These are phyloP conservation scores for Mungos mungo DNA, from an alignment of 2,113 vertebrate genomes.

Conservation along the genomic window DNA sequence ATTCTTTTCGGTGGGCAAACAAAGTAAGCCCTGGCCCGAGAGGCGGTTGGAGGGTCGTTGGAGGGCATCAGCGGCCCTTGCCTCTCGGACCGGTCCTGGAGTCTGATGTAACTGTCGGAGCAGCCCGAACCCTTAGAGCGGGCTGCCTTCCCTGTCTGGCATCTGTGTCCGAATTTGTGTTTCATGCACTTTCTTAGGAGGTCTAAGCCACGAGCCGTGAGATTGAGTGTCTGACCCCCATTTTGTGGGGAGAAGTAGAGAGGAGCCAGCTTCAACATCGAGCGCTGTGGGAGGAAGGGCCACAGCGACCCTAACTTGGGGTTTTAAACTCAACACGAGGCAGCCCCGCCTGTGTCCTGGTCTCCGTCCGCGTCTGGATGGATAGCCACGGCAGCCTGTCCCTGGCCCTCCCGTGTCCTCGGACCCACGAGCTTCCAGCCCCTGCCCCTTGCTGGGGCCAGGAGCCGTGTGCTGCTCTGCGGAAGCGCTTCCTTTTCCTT, in stretches of 20 bases:
- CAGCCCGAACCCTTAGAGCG: neutral
- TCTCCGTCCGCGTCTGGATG: neutral
- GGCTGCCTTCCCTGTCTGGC: neutral
- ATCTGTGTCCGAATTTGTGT: neutral
- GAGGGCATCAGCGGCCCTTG: neutral
- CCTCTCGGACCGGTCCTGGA: neutral
- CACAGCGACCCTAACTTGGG: rapidly evolving
- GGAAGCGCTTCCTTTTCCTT: neutral
- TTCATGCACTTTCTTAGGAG: neutral
- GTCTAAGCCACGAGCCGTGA: neutral
- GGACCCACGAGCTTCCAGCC: neutral
- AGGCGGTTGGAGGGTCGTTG: neutral
- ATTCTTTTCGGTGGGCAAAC: neutral
- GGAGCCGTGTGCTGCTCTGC: neutral
- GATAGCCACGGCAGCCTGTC: neutral
- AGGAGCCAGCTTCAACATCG: neutral
- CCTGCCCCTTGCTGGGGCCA: neutral
- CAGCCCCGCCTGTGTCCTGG: neutral
- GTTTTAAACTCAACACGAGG: neutral
- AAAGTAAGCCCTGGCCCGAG: neutral
- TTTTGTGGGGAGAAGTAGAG: neutral
- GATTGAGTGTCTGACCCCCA: neutral
- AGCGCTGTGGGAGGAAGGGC: neutral
- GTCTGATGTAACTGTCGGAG: neutral
- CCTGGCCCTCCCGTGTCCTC: no score